Conservation (phyloP, 1,140 invertebrate genomes). For the Pseudomyrmex sp. region DNA sequence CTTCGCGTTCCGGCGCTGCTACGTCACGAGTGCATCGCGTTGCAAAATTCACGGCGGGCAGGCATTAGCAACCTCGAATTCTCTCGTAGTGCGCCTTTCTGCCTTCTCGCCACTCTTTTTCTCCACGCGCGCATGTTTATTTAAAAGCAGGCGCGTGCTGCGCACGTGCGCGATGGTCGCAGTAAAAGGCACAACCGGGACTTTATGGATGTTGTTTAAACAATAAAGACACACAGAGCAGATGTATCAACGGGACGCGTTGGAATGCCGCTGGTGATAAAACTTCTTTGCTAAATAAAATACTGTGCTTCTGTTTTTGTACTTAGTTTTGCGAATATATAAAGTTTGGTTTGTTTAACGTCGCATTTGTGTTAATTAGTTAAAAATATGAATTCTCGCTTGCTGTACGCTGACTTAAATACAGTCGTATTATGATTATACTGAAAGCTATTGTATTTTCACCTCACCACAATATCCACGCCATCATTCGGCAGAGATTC, state of each 20-base stretch:
- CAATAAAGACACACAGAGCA: neutral
- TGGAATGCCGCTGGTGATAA: too few relatives aligned
- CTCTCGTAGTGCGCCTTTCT: neutral
- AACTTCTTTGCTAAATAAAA: neutral
- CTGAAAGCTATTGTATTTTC: conserved; percentile 3
- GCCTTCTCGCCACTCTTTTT: neutral
- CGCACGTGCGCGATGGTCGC: neutral
- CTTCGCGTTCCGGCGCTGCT: neutral
- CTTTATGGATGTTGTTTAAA: conserved; percentile 1
- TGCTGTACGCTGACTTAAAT: neutral
- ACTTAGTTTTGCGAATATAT: neutral
- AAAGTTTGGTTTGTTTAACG: neutral
- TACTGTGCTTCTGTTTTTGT: neutral
- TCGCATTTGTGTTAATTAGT: neutral
- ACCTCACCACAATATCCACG: neutral
- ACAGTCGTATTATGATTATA: neutral
- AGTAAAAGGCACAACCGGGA: neutral
- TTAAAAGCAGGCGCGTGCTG: neutral
- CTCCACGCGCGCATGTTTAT: neutral
- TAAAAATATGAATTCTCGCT: neutral
- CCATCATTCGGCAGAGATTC: conserved; percentile 21
- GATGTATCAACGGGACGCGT: neutral
- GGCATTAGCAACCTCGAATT: conserved; percentile 48
- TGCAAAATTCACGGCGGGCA: conserved; percentile 16
- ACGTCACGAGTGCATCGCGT: conserved; percentile 11